A percentile compares a stretch with the other conserved stretches of the same genome.
phyloP scores from a whole-genome alignment of 2,797 vertebrate species.

The Coranthus polyacanthus region DNA sequence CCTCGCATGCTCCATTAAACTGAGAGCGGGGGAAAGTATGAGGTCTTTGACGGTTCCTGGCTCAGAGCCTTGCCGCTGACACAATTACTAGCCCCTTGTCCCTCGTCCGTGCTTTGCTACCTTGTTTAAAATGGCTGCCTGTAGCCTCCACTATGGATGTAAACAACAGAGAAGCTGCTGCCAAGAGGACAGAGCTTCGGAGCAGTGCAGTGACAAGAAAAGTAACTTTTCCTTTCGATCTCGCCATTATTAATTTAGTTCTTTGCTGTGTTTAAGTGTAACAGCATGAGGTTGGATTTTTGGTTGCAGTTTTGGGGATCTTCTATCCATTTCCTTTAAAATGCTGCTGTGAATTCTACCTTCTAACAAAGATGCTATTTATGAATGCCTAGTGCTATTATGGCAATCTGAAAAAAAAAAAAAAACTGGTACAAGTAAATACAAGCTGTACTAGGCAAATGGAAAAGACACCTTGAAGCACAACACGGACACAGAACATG shows the following conservation, averaged over 20 bases:
- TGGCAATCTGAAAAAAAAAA: slow-evolving; percentile 4
- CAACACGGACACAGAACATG: slow-evolving; percentile 31
- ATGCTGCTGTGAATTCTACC: background rate
- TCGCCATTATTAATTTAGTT: slow-evolving; percentile 13
- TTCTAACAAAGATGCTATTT: background rate
- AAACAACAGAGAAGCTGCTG: slow-evolving; percentile 55
- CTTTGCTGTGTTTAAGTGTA: slow-evolving; percentile 8
- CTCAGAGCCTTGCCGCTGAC: slow-evolving; percentile 62
- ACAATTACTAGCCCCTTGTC: slow-evolving; percentile 69
- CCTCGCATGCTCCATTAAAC: slow-evolving; percentile 79
- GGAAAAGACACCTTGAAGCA: too few relatives aligned
- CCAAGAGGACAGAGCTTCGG: slow-evolving; percentile 20
- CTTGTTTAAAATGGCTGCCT: slow-evolving; percentile 73
- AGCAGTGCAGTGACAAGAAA: background rate
- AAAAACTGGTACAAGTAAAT: slow-evolving; percentile 23
- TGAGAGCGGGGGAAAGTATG: slow-evolving; percentile 59
- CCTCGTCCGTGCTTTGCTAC: slow-evolving; percentile 47
- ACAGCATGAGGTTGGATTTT: background rate
- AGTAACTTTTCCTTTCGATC: background rate
- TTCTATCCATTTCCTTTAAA: background rate
- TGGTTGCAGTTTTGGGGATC: slow-evolving; percentile 3
- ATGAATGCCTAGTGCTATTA: background rate
- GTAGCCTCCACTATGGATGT: slow-evolving; percentile 43
- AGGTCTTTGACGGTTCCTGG: slow-evolving; percentile 71
- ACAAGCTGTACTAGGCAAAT: slow-evolving; percentile 10